These are phyloP conservation scores for Chelidonichthys spinosus DNA, from an alignment of 2,797 vertebrate species.

Conservation along the genomic window DNA sequence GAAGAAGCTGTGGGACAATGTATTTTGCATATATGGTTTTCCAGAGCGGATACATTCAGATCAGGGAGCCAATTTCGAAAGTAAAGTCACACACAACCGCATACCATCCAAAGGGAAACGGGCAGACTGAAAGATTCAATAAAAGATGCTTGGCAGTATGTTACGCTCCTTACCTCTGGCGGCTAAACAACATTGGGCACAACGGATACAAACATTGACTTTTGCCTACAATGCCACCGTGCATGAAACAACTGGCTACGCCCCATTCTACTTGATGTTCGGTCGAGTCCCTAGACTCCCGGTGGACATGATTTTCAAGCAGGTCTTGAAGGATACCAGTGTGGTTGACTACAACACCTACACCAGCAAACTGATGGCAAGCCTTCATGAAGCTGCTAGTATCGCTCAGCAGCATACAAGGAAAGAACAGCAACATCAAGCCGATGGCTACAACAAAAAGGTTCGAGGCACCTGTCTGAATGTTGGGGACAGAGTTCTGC, in stretches of 20 bases:
- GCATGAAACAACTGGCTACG: neutral
- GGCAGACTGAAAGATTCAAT: neutral
- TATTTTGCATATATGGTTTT: neutral
- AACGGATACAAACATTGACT: neutral
- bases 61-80: conserved; percentile 3
- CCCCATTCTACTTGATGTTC: neutral
- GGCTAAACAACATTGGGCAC: no score
- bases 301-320: neutral
- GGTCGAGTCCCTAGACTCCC: conserved; percentile 3
- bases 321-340: neutral
- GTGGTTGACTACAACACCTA: neutral
- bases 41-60: neutral
- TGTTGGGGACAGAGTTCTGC: neutral
- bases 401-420: neutral
- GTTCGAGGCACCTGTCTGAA: neutral
- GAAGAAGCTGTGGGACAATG: neutral
- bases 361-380: neutral
- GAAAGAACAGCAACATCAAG: conserved; percentile 1
- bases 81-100: neutral
- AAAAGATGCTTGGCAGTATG: neutral
- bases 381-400: neutral
- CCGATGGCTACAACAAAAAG: neutral
- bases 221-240: neutral
- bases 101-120: neutral
- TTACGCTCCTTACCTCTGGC: neutral